A percentile compares a stretch with the other conserved stretches of the same genome.
These are phyloP conservation scores for Hydractinia symbiolongicarpus DNA, from an alignment of 30 jellyfish, hydroid and myxozoan genomes.

Conservation along the genomic window DNA sequence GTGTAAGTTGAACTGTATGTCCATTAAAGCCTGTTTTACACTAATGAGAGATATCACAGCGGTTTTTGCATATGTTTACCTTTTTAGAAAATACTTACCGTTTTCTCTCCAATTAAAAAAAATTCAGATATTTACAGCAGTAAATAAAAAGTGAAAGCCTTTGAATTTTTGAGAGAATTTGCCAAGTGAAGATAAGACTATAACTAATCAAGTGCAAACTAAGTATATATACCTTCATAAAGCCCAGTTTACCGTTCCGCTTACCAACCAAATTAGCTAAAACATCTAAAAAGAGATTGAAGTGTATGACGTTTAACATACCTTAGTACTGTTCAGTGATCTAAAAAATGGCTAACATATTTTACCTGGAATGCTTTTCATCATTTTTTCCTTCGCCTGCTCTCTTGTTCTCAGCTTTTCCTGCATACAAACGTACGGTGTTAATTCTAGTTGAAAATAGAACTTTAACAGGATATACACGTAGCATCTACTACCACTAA, in stretches of 20 bases:
- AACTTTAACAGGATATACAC: neutral
- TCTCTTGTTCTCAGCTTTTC: constrained; percentile 91
- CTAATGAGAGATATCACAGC: neutral
- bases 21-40: neutral
- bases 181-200: neutral
- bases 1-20: too few relatives aligned
- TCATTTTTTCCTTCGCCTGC: constrained; percentile 85
- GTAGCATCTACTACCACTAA: neutral
- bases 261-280: constrained; percentile 84
- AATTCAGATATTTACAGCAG: too few relatives aligned
- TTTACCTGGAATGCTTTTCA: constrained; percentile 92
- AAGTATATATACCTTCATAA: constrained; percentile 49
- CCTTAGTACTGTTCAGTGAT: neutral
- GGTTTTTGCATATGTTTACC: neutral
- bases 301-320: neutral
- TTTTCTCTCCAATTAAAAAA: too few relatives aligned
- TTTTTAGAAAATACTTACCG: too few relatives aligned
- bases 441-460: neutral
- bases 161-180: neutral
- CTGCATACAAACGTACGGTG: constrained; percentile 7
- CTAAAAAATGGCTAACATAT: neutral
- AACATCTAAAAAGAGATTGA: constrained; percentile 43
- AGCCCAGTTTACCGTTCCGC: constrained; percentile 80
- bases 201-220: neutral
- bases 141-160: neutral